Evolutionary conservation across 2,888 invertebrate genomes (phyloP).

Genomic region (Altica lythri): DNA sequence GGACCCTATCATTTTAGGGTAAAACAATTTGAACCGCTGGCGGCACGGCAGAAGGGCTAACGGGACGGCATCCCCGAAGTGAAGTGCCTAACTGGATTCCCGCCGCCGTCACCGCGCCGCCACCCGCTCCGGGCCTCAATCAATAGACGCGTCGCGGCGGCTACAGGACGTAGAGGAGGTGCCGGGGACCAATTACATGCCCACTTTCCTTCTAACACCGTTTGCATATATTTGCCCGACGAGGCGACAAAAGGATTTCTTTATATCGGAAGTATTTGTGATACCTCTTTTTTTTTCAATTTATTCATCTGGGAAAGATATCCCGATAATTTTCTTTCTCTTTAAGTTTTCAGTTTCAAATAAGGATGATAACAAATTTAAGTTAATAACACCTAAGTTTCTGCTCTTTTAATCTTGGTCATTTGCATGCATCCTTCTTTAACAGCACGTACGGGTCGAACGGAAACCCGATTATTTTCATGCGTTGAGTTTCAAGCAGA

Average conservation of each 20-base stretch:
- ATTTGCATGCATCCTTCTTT: too few species aligned
- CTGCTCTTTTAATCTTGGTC: too few species aligned
- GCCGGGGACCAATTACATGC: constrained; percentile 60
- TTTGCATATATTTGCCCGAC: constrained; percentile 58
- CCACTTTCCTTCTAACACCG: constrained; percentile 61
- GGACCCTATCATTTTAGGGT: too few species aligned
- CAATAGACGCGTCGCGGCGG: constrained; percentile 59
- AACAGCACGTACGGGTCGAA: too few species aligned
- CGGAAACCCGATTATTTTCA: too few species aligned
- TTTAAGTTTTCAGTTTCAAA: too few species aligned
- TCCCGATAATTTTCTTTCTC: too few species aligned
- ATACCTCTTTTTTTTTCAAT: background rate
- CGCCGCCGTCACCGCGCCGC: constrained; percentile 42
- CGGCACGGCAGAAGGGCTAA: constrained; percentile 28
- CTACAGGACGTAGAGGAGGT: constrained; percentile 48
- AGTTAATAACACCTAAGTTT: too few species aligned
- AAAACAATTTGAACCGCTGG: too few species aligned
- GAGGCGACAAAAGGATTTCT: constrained; percentile 45
- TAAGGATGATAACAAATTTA: too few species aligned
- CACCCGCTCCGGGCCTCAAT: constrained; percentile 56
- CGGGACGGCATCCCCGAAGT: constrained; percentile 48
- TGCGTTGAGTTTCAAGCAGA: too few species aligned
- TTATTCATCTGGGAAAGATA: background rate
- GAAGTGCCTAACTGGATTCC: constrained; percentile 58
- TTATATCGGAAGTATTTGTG: constrained; percentile 38